Evolutionary conservation across 2,113 vertebrate genomes (phyloP).

Genomic region (Chaetorhynchus papuensis): DNA sequence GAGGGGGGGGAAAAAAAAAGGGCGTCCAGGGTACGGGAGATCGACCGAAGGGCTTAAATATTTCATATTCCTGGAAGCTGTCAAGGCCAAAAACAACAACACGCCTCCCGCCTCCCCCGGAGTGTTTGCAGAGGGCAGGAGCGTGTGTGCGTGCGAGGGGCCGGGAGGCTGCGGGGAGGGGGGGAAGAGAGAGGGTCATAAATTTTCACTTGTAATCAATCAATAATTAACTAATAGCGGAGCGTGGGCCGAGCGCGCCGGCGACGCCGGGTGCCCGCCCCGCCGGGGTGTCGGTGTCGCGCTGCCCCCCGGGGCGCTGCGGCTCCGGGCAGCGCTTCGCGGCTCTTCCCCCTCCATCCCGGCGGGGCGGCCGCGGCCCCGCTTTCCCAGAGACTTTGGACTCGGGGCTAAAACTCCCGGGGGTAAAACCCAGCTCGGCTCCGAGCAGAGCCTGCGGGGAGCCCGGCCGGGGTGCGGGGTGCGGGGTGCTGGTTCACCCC

Average conservation of each 20-base stretch:
- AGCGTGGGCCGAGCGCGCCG: not conserved
- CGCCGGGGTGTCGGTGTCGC: not conserved
- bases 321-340: accelerated
- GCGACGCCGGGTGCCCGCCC: not conserved
- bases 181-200: not conserved
- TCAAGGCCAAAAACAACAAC: slow-evolving; percentile 49
- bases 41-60: not conserved
- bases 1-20: not conserved
- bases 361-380: not conserved
- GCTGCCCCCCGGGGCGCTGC: not conserved
- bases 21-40: not conserved
- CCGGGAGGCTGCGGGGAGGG: not conserved
- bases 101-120: not conserved
- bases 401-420: not conserved
- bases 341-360: not conserved
- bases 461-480: not conserved
- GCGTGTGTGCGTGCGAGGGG: slow-evolving; percentile 17
- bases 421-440: not conserved
- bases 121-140: slow-evolving; percentile 31
- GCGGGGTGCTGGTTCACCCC: too few relatives aligned
- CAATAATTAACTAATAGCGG: slow-evolving; percentile 45
- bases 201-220: slow-evolving; percentile 42
- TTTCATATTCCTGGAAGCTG: slow-evolving; percentile 55
- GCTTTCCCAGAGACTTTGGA: not conserved
- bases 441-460: not conserved